phyloP scores from a whole-genome alignment of 2,797 vertebrate species.

The Iguana delicatissima region DNA sequence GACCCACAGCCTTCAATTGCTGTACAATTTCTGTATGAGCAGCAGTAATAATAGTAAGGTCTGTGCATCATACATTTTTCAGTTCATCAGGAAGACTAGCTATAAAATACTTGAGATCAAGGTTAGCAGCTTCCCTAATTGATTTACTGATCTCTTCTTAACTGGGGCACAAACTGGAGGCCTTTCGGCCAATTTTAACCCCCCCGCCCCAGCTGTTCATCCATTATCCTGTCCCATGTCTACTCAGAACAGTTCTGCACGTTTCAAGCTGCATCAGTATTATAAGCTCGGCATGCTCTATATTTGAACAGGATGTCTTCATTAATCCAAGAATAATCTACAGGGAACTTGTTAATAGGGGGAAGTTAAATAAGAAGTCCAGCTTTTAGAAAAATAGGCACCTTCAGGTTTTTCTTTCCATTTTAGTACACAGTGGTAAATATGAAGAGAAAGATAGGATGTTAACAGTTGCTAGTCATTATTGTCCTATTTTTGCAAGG shows the following conservation, averaged over 20 bases:
- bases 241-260: not conserved
- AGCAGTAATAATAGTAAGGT: not conserved
- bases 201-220: too few species aligned
- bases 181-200: not conserved
- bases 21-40: not conserved
- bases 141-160: not conserved
- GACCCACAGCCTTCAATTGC: not conserved
- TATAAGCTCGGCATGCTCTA: not conserved
- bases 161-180: not conserved
- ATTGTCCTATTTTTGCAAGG: constrained; percentile 10
- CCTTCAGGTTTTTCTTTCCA: not conserved
- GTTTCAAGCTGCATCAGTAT: not conserved
- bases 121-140: not conserved
- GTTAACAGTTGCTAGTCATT: not conserved
- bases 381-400: not conserved
- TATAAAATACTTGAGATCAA: not conserved
- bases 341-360: not conserved
- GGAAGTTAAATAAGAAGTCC: not conserved
- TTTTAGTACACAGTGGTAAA: not conserved
- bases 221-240: not conserved
- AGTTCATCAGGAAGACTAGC: not conserved
- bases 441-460: too few species aligned
- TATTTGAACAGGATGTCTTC: not conserved
- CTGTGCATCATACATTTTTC: not conserved
- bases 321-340: not conserved